A percentile compares a stretch with the other conserved stretches of the same genome.
These are phyloP conservation scores for Cyphomyrmex costatus DNA, from an alignment of 1,140 invertebrate species.

Conservation along the genomic window DNA sequence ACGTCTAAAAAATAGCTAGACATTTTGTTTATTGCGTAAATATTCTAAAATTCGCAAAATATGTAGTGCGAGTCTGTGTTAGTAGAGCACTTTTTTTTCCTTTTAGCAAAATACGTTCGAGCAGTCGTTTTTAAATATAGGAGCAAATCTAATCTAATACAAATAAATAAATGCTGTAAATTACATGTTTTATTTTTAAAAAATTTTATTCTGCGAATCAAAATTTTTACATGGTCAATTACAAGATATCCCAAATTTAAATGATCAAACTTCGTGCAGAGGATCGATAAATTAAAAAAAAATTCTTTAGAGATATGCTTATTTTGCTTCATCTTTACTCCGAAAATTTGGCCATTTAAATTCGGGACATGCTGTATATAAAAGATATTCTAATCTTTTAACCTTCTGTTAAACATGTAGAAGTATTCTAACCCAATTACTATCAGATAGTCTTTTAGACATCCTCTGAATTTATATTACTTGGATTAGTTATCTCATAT, in stretches of 20 bases:
- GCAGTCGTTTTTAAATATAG: not conserved
- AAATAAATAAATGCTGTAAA: not conserved
- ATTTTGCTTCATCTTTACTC: too few species aligned
- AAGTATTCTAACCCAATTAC: not conserved
- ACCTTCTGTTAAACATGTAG: not conserved
- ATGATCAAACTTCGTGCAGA: too few species aligned
- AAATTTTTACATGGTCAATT: not conserved
- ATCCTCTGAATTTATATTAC: slow-evolving; percentile 16
- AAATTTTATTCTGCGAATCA: not conserved
- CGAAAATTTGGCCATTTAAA: too few species aligned
- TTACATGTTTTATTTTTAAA: not conserved
- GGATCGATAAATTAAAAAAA: too few species aligned
- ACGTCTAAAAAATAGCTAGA: not conserved
- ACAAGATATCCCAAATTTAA: too few species aligned
- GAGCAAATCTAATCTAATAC: not conserved
- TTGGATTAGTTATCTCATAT: slow-evolving; percentile 9
- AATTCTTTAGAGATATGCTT: too few species aligned
- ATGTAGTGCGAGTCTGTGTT: too few species aligned
- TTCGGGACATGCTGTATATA: not conserved
- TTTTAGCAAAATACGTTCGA: not conserved
- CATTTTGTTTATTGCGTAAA: not conserved
- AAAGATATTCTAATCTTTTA: not conserved
- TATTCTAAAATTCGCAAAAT: too few species aligned
- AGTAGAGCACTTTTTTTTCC: too few species aligned
- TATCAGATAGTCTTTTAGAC: not conserved